phyloP scores from a whole-genome alignment of 2,888 invertebrate species.

The Polia nebulosa region DNA sequence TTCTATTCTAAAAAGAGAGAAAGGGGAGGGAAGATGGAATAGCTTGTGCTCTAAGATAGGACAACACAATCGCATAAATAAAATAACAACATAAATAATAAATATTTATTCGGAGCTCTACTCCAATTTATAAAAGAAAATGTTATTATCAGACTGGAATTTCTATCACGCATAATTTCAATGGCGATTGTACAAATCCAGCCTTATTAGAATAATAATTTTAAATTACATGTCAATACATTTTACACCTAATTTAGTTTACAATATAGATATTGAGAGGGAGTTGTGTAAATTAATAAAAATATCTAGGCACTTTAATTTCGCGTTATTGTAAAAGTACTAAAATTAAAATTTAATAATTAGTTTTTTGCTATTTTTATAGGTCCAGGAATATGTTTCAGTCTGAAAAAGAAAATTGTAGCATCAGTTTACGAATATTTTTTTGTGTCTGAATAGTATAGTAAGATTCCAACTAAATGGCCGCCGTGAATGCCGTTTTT shows the following conservation, averaged over 20 bases:
- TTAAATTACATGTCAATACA: conserved; percentile 66
- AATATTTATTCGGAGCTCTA: conserved; percentile 82
- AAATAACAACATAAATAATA: conserved; percentile 63
- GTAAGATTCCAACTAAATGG: too few relatives aligned
- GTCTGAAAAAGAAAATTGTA: conserved; percentile 75
- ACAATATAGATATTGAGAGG: conserved; percentile 45
- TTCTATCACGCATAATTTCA: conserved; percentile 54
- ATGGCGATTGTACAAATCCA: conserved; percentile 56
- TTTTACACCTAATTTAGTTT: conserved; percentile 70
- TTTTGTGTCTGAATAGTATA: too few relatives aligned
- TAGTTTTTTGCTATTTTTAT: conserved; percentile 54
- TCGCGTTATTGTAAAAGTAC: conserved; percentile 36
- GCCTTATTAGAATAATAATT: conserved; percentile 51
- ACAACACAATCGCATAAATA: not conserved
- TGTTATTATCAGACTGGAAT: conserved; percentile 59
- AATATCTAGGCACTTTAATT: conserved; percentile 53
- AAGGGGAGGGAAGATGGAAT: not conserved
- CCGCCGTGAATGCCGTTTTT: too few relatives aligned
- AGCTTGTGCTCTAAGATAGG: too few relatives aligned
- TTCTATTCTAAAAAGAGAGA: too few relatives aligned
- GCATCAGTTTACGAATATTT: conserved; percentile 14
- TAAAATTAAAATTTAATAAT: conserved; percentile 38
- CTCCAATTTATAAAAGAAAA: conserved; percentile 74
- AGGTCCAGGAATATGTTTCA: conserved; percentile 67
- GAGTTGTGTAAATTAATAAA: conserved; percentile 22